A percentile compares a stretch with the other conserved stretches of the same genome.
Conservation (phyloP, 2,888 invertebrate genomes). For the Aphodius sticticus region DNA sequence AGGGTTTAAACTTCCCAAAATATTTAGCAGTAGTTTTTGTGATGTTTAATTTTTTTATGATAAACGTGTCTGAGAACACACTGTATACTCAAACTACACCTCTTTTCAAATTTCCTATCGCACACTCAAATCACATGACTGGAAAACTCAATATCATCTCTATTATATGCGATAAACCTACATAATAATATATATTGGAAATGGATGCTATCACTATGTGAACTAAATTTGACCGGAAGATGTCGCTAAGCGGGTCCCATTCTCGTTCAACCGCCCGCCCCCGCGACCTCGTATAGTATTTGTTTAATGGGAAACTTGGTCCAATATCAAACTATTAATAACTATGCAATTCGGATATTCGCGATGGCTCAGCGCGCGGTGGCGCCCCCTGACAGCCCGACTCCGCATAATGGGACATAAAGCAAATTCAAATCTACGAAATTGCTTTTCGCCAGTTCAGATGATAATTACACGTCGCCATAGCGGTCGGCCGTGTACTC, state of each 20-base stretch:
- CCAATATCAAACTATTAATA: background rate
- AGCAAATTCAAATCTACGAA: background rate
- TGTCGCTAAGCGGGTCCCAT: background rate
- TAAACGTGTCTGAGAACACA: too few species aligned
- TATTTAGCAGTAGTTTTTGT: too few species aligned
- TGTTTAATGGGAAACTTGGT: conserved; percentile 4
- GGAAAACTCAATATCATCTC: background rate
- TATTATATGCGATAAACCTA: background rate
- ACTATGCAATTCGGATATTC: background rate
- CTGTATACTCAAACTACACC: too few species aligned
- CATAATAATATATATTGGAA: background rate
- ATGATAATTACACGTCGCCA: background rate
- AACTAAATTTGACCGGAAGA: conserved; percentile 4
- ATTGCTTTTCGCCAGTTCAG: background rate
- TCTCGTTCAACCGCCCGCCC: background rate
- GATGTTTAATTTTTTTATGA: too few species aligned
- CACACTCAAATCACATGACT: too few species aligned
- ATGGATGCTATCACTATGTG: background rate
- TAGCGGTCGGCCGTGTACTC: background rate
- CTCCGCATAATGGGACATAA: background rate
- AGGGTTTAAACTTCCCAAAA: too few species aligned
- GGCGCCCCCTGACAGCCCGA: background rate
- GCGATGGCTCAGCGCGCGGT: background rate
- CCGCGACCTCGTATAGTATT: background rate
- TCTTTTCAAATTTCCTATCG: too few species aligned